phyloP scores from a whole-genome alignment of 2,113 vertebrate genomes.

The Trogon melanurus region DNA sequence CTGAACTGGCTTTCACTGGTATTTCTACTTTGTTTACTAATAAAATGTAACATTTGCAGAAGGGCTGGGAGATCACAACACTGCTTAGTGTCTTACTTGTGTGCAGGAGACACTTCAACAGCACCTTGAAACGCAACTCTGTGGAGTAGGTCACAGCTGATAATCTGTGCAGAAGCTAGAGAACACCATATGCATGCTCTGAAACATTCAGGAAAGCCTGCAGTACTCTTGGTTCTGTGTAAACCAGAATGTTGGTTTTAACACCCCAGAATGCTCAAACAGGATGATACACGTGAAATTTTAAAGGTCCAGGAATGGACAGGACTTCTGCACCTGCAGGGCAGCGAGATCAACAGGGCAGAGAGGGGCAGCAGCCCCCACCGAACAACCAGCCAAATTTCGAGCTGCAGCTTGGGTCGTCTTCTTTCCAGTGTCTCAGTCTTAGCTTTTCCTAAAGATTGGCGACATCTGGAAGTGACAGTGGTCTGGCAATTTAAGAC shows the following conservation, averaged over 20 bases:
- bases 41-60: neutral
- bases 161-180: neutral
- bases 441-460: neutral
- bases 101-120: neutral
- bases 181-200: neutral
- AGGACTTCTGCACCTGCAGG: neutral
- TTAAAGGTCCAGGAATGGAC: neutral
- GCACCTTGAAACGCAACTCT: neutral
- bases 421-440: neutral
- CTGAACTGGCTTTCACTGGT: neutral
- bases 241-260: neutral
- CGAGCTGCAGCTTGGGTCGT: rapidly evolving
- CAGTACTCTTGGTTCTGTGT: neutral
- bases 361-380: rapidly evolving
- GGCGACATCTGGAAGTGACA: neutral
- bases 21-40: neutral
- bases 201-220: neutral
- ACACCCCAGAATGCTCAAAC: neutral
- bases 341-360: neutral
- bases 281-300: neutral
- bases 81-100: neutral
- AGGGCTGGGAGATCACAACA: neutral
- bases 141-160: neutral
- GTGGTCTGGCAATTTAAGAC: neutral
- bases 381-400: neutral